These are phyloP conservation scores for Lepidocyrtinus sp. DNA, from an alignment of 2,888 invertebrate species.

Conservation along the genomic window DNA sequence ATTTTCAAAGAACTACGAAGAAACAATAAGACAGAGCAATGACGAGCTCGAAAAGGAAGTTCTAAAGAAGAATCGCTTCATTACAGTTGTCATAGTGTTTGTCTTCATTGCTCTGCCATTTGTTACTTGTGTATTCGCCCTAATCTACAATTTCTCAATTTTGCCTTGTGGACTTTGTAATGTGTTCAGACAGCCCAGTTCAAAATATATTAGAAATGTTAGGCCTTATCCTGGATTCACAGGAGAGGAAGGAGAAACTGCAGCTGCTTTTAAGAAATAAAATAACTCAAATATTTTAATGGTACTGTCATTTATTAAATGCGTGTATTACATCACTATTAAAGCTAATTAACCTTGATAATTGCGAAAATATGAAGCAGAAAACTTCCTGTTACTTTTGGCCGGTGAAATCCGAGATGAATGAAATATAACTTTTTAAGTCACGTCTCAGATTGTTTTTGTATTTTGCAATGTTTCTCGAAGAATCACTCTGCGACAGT, in stretches of 20 bases:
- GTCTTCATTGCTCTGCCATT: slow-evolving; percentile 48
- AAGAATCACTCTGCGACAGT: too few species aligned
- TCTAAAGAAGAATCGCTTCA: slow-evolving; percentile 19
- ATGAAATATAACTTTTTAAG: too few species aligned
- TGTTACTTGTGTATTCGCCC: slow-evolving; percentile 39
- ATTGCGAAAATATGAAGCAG: too few species aligned
- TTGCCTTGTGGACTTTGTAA: slow-evolving; percentile 53
- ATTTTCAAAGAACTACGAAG: slow-evolving; percentile 36
- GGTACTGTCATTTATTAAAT: too few species aligned
- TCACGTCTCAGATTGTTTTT: too few species aligned
- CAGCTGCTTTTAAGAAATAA: too few species aligned
- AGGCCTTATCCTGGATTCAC: slow-evolving; percentile 42
- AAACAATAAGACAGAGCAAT: slow-evolving; percentile 23
- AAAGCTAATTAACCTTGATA: too few species aligned
- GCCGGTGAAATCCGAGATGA: too few species aligned
- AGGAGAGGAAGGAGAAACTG: slow-evolving; percentile 8
- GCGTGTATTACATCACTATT: too few species aligned
- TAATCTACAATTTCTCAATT: slow-evolving; percentile 47
- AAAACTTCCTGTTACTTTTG: too few species aligned
- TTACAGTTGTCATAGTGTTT: slow-evolving; percentile 32
- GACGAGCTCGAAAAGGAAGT: not conserved
- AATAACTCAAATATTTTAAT: too few species aligned
- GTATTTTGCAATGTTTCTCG: too few species aligned
- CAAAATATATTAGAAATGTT: slow-evolving; percentile 40
- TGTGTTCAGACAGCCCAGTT: slow-evolving; percentile 46